Conservation (phyloP, 2,888 invertebrate species). For the Drosophila anomelani region DNA sequence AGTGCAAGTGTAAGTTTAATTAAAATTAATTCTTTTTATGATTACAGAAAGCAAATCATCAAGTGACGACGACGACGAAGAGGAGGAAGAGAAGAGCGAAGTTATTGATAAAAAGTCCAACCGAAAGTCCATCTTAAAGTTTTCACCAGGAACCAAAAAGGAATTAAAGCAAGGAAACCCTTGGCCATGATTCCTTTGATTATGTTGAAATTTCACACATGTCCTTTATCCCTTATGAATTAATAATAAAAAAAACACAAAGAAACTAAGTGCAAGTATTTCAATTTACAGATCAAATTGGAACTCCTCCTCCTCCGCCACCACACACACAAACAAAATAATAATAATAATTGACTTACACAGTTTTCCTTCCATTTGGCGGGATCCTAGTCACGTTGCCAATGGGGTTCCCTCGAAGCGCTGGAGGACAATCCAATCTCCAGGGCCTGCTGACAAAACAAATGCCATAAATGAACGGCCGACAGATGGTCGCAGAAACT, state of each 20-base stretch:
- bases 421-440: constrained; percentile 64
- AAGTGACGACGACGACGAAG: neutral
- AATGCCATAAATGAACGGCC: constrained; percentile 74
- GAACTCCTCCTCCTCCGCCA: constrained; percentile 7
- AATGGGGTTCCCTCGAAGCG: constrained; percentile 38
- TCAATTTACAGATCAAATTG: constrained; percentile 49
- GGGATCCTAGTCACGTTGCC: constrained; percentile 53
- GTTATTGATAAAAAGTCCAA: too few species aligned
- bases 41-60: neutral
- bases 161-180: neutral
- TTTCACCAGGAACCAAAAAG: neutral
- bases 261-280: constrained; percentile 17
- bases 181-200: neutral
- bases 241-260: neutral
- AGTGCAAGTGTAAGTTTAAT: neutral
- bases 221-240: neutral
- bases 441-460: constrained; percentile 73
- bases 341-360: constrained; percentile 77
- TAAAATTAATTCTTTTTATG: neutral
- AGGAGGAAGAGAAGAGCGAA: neutral
- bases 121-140: neutral
- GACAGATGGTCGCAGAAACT: constrained; percentile 55
- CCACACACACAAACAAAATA: constrained; percentile 44
- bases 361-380: constrained; percentile 43
- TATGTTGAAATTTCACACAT: neutral